phyloP scores from a whole-genome alignment of 2,797 vertebrate genomes.

The Semaprochilodus insignis region DNA sequence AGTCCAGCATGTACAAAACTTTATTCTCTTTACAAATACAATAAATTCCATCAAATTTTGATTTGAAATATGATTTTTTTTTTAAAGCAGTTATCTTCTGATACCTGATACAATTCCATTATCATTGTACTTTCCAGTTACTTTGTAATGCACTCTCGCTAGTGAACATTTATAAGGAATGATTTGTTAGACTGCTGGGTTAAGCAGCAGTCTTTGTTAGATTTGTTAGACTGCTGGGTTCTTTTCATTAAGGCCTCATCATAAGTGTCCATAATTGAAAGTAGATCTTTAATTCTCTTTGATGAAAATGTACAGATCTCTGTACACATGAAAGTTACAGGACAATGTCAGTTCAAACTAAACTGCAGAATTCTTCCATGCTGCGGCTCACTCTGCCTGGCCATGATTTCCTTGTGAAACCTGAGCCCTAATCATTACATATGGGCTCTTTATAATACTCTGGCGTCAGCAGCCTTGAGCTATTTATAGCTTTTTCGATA shows the following conservation, averaged over 20 bases:
- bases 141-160: not conserved
- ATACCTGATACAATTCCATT: no score
- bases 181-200: not conserved
- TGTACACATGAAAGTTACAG: conserved; percentile 36
- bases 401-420: conserved; percentile 38
- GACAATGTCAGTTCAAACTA: conserved; percentile 32
- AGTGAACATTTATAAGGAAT: not conserved
- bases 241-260: not conserved
- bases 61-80: no score
- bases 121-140: no score
- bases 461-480: conserved; percentile 55
- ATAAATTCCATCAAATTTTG: no score
- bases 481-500: conserved; percentile 59
- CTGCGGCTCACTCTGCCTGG: conserved; percentile 2
- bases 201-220: no score
- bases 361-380: conserved; percentile 28
- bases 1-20: no score
- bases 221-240: not conserved
- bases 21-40: no score
- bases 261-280: not conserved
- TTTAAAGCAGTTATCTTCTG: no score
- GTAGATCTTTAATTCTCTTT: not conserved
- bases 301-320: not conserved
- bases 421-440: conserved; percentile 56
- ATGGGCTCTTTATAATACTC: conserved; percentile 50